These are phyloP conservation scores for Caradrina clavipalpis DNA, from an alignment of 2,888 invertebrate genomes.

Conservation along the genomic window DNA sequence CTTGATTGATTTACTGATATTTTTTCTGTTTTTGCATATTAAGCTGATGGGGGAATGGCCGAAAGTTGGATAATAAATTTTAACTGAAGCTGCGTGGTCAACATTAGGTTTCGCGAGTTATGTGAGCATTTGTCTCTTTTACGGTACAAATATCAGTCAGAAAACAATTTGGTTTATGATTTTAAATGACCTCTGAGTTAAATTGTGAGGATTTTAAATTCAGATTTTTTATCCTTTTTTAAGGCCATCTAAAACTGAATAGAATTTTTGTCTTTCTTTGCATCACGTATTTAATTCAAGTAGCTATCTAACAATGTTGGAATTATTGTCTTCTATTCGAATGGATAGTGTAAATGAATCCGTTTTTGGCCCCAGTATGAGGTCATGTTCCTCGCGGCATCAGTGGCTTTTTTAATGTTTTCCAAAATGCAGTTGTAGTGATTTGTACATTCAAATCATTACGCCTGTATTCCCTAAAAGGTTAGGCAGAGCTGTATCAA, in stretches of 20 bases:
- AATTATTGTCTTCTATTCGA: background rate
- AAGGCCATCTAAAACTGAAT: too few relatives aligned
- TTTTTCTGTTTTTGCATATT: slow-evolving; percentile 60
- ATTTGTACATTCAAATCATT: too few relatives aligned
- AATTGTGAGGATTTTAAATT: background rate
- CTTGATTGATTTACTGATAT: slow-evolving; percentile 67
- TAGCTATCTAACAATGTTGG: background rate
- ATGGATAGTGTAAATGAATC: too few relatives aligned
- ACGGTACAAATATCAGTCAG: background rate
- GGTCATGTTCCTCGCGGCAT: too few relatives aligned
- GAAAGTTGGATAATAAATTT: slow-evolving; percentile 48
- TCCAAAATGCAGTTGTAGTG: too few relatives aligned
- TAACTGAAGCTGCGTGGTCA: slow-evolving; percentile 16
- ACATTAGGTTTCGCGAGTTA: slow-evolving; percentile 14
- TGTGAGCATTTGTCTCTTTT: slow-evolving; percentile 21
- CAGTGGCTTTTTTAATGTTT: too few relatives aligned
- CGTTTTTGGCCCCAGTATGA: too few relatives aligned
- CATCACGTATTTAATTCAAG: too few relatives aligned
- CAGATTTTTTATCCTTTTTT: too few relatives aligned
- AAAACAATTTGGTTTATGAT: slow-evolving; percentile 1
- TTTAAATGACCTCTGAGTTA: background rate
- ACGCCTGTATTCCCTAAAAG: too few relatives aligned
- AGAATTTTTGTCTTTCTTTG: too few relatives aligned
- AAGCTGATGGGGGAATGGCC: slow-evolving; percentile 36
- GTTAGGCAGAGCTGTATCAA: too few relatives aligned